Base-by-base conservation (phyloP, 2,113 vertebrate genomes). In the Ceyx cyanopectus region DNA sequence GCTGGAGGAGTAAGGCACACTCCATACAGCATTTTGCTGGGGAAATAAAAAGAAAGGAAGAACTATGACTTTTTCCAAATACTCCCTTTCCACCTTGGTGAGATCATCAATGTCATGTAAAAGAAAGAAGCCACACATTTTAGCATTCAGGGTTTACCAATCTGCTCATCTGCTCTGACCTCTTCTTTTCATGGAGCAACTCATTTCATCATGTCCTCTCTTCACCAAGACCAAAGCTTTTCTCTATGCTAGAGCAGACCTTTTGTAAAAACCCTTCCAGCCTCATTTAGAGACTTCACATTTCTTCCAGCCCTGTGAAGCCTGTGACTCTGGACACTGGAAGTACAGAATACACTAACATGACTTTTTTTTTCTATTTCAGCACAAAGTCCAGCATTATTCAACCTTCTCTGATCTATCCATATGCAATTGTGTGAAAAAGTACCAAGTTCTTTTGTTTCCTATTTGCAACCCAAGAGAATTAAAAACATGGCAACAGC, bases 401-500 rank as follows among this genome's bases (percentile, higher is more conserved):
- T 92, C 54, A 24, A 65, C 72, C 46, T 82, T 57, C 43, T 89
- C 62, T 46, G 32, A 63, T 40, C 56, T 56, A 60, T 43, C 51
- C 73, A 37, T 26, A 72, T 91, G 72, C 61, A 76, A 57, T 2
- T 70, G 37, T 6, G 40, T 75, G 60, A 89, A 91, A 76, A 94
- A 89, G 41, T 20, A 24, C 16, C 81, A 70, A 12, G 41, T 70
- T 88, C 80, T 83, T 96, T 95, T 90, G 80, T 91, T 90, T 85
- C 56, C 75, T 81, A 61, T 89, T 92, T 95, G 91, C 72, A 81
- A 87, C 43, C 10, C 63, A 46, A 74, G 46, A 82, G 58, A 92
- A 89, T 61, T 66, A 81, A 94, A 92, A 93, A 74, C 89, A 87
- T 6, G 91, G 81, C 60, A 85, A 82, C 81, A 67, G 85, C 84